A percentile compares a stretch with the other conserved stretches of the same genome.
phyloP scores from a whole-genome alignment of 2,113 vertebrate genomes.

The Perccottus glenii region DNA sequence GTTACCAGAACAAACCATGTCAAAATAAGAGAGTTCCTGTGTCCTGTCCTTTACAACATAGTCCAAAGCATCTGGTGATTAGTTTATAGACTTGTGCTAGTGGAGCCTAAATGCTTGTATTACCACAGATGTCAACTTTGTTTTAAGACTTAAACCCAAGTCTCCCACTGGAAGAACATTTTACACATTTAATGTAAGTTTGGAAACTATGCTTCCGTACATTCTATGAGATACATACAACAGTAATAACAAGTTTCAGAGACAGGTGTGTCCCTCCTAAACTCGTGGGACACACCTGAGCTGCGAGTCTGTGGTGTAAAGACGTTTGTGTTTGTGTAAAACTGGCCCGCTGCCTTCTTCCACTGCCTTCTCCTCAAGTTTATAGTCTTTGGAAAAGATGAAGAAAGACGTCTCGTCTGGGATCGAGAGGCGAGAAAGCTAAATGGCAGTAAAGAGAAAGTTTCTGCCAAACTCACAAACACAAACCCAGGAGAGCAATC shows the following conservation, averaged over 20 bases:
- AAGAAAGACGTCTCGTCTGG: constrained; percentile 25
- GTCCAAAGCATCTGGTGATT: too few relatives aligned
- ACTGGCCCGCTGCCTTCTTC: constrained; percentile 14
- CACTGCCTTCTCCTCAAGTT: constrained; percentile 41
- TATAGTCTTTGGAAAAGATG: constrained; percentile 64
- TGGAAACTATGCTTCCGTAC: not conserved
- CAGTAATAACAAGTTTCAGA: not conserved
- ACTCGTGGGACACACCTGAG: not conserved
- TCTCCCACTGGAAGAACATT: constrained; percentile 5
- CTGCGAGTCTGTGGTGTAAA: not conserved
- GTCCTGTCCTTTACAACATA: too few relatives aligned
- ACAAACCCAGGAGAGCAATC: constrained; percentile 29
- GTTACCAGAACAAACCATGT: too few relatives aligned
- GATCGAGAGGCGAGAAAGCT: constrained; percentile 32
- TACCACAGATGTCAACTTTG: not conserved
- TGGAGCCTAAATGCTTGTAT: too few relatives aligned
- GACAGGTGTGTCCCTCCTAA: not conserved
- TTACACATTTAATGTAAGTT: not conserved
- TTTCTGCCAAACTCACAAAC: constrained; percentile 39
- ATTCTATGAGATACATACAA: not conserved
- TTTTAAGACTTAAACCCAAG: not conserved
- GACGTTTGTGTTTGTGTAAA: not conserved
- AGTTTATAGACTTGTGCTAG: too few relatives aligned
- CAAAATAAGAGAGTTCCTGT: too few relatives aligned
- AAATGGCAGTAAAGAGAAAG: constrained; percentile 15